A percentile compares a stretch with the other conserved stretches of the same genome.
Conservation (phyloP, 2,797 vertebrate species). For the Ctenosaura bakeri region DNA sequence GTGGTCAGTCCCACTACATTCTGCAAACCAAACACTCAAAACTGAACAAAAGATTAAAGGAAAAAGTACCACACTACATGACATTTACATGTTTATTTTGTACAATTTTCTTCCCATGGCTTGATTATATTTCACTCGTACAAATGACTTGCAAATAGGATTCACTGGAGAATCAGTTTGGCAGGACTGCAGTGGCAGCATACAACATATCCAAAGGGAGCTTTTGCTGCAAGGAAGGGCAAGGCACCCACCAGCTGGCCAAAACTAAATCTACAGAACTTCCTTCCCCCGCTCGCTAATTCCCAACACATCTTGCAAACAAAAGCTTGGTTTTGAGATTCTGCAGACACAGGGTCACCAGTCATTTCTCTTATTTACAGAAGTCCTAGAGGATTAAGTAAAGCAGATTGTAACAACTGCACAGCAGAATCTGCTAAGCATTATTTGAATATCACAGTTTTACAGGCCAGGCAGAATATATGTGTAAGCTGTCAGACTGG, state of each 20-base stretch:
- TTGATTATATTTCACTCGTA: not conserved
- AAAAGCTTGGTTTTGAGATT: not conserved
- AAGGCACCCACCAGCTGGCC: not conserved
- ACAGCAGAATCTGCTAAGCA: conserved; percentile 8
- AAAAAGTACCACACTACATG: not conserved
- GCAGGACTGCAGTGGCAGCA: not conserved
- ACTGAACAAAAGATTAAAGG: not conserved
- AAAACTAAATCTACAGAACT: not conserved
- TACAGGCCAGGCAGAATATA: conserved; percentile 7
- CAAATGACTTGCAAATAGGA: not conserved
- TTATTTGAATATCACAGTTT: conserved; percentile 2
- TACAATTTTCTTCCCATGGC: not conserved
- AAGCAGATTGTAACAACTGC: conserved; percentile 12
- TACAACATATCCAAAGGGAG: not conserved
- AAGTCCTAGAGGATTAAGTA: conserved; percentile 11
- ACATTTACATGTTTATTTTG: not conserved
- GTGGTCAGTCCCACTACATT: not conserved
- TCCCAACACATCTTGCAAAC: not conserved
- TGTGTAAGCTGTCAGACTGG: conserved; percentile 10
- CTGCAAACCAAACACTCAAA: not conserved
- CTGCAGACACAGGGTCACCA: not conserved
- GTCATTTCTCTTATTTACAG: not conserved
- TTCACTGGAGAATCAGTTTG: not conserved
- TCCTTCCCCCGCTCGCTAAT: too few species aligned
- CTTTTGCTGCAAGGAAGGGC: not conserved